These are phyloP conservation scores for Heliconius cydno DNA, from an alignment of 2,888 invertebrate species.

Conservation along the genomic window DNA sequence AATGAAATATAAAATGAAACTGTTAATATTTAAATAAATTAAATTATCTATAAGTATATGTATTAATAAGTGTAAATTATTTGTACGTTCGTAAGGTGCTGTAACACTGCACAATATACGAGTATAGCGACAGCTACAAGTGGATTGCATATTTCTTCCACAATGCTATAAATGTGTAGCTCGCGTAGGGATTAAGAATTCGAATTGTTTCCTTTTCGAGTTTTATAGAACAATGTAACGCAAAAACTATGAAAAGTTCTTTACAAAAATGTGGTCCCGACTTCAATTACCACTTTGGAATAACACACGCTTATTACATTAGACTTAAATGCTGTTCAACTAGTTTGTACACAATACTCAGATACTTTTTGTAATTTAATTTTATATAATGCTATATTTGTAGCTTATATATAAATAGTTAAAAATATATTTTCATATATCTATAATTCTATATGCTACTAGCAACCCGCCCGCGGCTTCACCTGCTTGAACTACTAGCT, in stretches of 20 bases:
- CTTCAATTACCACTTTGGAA: conserved; percentile 30
- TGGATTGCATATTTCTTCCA: not conserved
- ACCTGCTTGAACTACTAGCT: too few species aligned
- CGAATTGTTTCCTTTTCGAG: conserved; percentile 13
- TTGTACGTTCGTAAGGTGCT: too few species aligned
- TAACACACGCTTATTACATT: conserved; percentile 19
- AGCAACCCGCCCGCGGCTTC: not conserved
- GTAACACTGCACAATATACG: not conserved
- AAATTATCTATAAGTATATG: too few species aligned
- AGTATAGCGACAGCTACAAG: not conserved
- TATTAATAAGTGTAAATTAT: too few species aligned
- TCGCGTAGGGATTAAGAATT: not conserved
- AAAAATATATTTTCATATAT: not conserved
- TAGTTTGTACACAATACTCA: conserved; percentile 20
- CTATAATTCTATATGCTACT: not conserved
- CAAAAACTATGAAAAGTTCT: conserved; percentile 16
- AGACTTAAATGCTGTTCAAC: conserved; percentile 12
- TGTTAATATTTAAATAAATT: too few species aligned
- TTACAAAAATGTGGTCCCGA: conserved; percentile 35
- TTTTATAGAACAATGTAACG: conserved; percentile 21
- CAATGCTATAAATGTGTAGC: conserved; percentile 4
- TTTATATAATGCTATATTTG: not conserved
- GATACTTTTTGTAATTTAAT: not conserved
- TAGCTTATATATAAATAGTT: not conserved
- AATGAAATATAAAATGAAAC: too few species aligned